A percentile compares a stretch with the other conserved stretches of the same genome.
phyloP scores from a whole-genome alignment of 1,140 invertebrate genomes.

The Trichomalopsis sarcophagae region DNA sequence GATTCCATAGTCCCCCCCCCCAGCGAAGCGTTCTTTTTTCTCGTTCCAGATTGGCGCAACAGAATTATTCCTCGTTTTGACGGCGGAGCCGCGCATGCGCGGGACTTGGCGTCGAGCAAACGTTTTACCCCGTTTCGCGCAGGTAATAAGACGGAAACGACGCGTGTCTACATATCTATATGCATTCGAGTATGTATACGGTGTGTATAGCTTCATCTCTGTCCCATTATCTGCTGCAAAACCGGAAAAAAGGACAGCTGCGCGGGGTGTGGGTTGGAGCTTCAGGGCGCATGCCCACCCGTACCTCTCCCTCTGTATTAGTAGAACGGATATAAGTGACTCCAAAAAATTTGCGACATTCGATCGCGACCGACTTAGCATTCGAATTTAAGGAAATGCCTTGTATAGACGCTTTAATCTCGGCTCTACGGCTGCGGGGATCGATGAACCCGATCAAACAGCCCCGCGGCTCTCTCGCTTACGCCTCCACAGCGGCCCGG shows the following conservation, averaged over 20 bases:
- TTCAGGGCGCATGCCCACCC: conserved; percentile 16
- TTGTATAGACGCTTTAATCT: background rate
- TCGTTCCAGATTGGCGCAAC: conserved; percentile 32
- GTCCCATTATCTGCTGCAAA: conserved; percentile 19
- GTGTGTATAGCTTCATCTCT: conserved; percentile 14
- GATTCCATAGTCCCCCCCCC: conserved; percentile 11
- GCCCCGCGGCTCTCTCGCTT: background rate
- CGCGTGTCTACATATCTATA: background rate
- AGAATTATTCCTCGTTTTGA: conserved; percentile 31
- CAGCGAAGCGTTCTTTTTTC: background rate
- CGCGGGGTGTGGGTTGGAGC: background rate
- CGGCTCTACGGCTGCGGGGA: background rate
- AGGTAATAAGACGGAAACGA: conserved; percentile 31
- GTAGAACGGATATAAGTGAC: background rate
- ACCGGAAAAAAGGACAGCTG: conserved; percentile 15
- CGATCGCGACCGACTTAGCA: background rate
- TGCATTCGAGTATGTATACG: background rate
- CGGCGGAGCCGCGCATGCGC: conserved; percentile 29
- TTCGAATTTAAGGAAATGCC: background rate
- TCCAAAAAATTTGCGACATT: background rate
- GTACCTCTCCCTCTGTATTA: background rate
- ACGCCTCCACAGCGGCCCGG: too few species aligned
- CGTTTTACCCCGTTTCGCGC: conserved; percentile 8
- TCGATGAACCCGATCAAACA: conserved; percentile 4
- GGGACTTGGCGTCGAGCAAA: background rate